Conservation (phyloP, 2,113 vertebrate genomes). For the Cebus imitator region DNA sequence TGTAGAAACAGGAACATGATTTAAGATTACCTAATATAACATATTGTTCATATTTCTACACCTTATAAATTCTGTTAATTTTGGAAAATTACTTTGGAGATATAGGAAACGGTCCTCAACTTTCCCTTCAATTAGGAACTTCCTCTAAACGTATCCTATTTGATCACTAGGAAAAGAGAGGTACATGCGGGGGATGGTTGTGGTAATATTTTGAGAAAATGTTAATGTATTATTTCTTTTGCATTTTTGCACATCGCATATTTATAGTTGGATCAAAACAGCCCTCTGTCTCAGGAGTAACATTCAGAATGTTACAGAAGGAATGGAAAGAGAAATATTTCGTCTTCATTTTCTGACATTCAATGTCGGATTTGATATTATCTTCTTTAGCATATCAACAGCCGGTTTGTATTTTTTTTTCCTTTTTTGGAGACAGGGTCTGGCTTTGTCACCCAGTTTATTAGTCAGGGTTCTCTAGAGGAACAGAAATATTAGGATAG, state of each 20-base stretch:
- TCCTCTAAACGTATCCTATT: neutral
- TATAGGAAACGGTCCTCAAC: neutral
- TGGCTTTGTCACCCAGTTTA: too few relatives aligned
- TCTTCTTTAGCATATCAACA: neutral
- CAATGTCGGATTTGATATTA: neutral
- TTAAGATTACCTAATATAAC: neutral
- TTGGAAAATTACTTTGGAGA: neutral
- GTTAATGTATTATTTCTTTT: neutral
- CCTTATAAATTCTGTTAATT: neutral
- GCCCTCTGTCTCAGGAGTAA: neutral
- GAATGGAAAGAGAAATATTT: neutral
- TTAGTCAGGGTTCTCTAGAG: too few relatives aligned
- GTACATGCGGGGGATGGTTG: neutral
- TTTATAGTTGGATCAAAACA: neutral
- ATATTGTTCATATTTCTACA: neutral
- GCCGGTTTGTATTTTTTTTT: neutral
- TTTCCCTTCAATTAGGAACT: neutral
- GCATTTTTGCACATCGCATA: neutral
- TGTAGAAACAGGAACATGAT: neutral
- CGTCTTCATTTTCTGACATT: constrained; percentile 12
- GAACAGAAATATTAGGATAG: too few relatives aligned
- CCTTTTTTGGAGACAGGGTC: too few relatives aligned
- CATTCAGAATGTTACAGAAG: neutral
- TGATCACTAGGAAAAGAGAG: neutral
- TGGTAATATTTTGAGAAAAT: neutral